Evolutionary conservation across 2,797 vertebrate genomes (phyloP).

Genomic region (Austrolebias charrua): DNA sequence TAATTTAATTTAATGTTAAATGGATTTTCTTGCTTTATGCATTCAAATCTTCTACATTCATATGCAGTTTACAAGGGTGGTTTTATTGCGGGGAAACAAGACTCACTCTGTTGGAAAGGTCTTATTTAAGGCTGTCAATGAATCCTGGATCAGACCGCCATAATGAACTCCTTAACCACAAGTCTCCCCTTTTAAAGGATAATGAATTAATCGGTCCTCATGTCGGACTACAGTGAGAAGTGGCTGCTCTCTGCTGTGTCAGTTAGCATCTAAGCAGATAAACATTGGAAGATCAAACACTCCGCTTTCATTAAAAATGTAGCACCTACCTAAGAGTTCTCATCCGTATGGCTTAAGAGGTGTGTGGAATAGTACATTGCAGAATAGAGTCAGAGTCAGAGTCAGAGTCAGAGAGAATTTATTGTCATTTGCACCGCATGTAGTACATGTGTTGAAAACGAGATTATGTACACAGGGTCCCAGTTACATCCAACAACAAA

Average conservation of each 20-base stretch:
- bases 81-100: conserved; percentile 5
- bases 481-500: no score
- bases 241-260: conserved; percentile 52
- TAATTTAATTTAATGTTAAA: no score
- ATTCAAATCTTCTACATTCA: no score
- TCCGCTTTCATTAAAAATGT: conserved; percentile 71
- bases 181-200: conserved; percentile 47
- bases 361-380: conserved; percentile 48
- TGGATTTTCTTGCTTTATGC: no score
- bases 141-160: conserved; percentile 34
- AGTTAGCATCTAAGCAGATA: conserved; percentile 66
- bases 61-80: conserved; percentile 33
- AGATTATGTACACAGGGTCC: no score
- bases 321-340: conserved; percentile 48
- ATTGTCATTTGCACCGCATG: no score
- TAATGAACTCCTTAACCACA: conserved; percentile 57
- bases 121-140: conserved; percentile 10
- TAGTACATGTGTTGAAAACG: no score
- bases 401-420: no score
- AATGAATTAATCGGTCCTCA: conserved; percentile 68
- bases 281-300: conserved; percentile 71
- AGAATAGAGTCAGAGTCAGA: no score
- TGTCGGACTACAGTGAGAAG: conserved; percentile 51
- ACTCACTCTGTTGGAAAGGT: neutral
- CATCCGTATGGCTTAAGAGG: conserved; percentile 56